A percentile compares a stretch with the other conserved stretches of the same genome.
phyloP scores from a whole-genome alignment of 2,113 vertebrate species.

The Nestor notabilis region DNA sequence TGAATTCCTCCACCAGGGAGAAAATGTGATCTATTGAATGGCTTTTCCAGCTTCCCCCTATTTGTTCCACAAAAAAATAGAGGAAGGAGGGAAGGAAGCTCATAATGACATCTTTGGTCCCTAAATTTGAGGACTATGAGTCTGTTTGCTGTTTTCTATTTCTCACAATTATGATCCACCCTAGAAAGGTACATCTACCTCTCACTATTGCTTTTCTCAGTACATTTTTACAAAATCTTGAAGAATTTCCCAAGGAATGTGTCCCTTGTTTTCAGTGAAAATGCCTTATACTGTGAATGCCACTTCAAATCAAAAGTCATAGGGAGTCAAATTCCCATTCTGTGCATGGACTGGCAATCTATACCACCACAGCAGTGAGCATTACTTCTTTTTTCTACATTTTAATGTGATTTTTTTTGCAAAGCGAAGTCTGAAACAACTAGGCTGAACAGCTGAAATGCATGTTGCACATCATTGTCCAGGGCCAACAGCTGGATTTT shows the following conservation, averaged over 20 bases:
- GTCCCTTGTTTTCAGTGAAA: neutral
- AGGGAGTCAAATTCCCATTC: neutral
- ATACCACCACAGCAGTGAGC: neutral
- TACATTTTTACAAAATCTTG: neutral
- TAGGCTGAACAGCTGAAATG: neutral
- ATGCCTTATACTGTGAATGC: neutral
- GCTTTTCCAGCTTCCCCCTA: neutral
- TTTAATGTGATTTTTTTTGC: neutral
- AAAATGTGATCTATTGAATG: neutral
- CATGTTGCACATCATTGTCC: neutral
- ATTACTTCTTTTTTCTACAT: neutral
- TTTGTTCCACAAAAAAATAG: fast-evolving
- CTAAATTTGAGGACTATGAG: neutral
- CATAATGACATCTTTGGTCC: neutral
- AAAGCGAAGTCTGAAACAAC: neutral
- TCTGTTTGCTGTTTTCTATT: neutral
- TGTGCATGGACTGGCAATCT: neutral
- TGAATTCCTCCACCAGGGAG: neutral
- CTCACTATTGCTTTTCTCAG: neutral
- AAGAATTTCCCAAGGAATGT: neutral
- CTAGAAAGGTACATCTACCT: neutral
- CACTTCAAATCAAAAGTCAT: neutral
- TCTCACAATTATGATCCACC: neutral
- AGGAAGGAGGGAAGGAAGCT: fast-evolving
- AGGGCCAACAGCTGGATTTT: neutral